Evolutionary conservation across 2,888 invertebrate genomes (phyloP).

Genomic region (Clivina fossor): DNA sequence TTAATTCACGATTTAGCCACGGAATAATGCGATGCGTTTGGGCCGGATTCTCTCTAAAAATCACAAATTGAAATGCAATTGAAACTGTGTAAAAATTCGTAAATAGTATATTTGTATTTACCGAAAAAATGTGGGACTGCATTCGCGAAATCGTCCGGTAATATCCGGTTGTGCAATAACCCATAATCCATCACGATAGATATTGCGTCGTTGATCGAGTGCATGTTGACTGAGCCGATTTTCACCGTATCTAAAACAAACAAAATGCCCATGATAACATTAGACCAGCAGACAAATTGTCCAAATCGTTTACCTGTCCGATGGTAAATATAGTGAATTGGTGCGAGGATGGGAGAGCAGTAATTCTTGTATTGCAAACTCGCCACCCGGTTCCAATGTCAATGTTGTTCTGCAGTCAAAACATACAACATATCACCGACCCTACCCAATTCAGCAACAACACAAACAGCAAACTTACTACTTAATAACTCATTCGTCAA

Average conservation of each 20-base stretch:
- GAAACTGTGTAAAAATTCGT: neutral
- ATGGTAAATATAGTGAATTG: constrained; percentile 43
- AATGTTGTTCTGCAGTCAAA: constrained; percentile 78
- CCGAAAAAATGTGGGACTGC: constrained; percentile 76
- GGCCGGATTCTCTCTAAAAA: constrained; percentile 71
- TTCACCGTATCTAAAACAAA: constrained; percentile 24
- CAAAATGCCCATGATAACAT: constrained; percentile 11
- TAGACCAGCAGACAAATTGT: constrained; percentile 1
- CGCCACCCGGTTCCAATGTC: constrained; percentile 63
- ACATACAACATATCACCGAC: no score
- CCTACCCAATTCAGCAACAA: no score
- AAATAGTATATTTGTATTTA: constrained; percentile 47
- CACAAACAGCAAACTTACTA: no score
- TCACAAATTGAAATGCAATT: constrained; percentile 20
- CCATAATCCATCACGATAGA: constrained; percentile 78
- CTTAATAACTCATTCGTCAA: no score
- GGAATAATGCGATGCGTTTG: constrained; percentile 81
- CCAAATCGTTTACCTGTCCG: constrained; percentile 32
- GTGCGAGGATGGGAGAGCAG: constrained; percentile 54
- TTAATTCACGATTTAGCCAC: constrained; percentile 86
- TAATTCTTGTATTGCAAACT: constrained; percentile 63
- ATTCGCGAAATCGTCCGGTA: constrained; percentile 71
- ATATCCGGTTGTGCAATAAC: constrained; percentile 70
- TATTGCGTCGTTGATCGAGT: constrained; percentile 61
- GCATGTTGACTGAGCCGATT: constrained; percentile 6